Evolutionary conservation across 2,113 vertebrate species (phyloP).

Genomic region (Oxyruncus cristatus): DNA sequence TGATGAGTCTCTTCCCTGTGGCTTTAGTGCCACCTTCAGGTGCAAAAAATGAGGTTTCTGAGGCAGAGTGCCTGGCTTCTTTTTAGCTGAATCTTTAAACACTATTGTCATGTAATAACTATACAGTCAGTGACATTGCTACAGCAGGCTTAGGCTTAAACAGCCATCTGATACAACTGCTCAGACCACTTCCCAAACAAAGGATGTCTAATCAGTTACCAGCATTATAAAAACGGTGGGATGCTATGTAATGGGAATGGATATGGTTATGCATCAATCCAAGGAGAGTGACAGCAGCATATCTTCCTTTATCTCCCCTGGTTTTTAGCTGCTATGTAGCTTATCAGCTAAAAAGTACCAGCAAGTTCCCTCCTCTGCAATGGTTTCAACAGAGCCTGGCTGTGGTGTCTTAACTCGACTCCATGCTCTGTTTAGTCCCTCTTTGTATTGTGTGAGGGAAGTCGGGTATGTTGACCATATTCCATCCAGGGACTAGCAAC

Average conservation of each 20-base stretch:
- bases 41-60: background rate
- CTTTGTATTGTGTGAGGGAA: background rate
- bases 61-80: background rate
- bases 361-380: background rate
- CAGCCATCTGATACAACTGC: background rate
- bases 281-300: background rate
- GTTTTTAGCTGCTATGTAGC: background rate
- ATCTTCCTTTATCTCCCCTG: background rate
- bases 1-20: background rate
- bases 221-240: background rate
- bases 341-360: background rate
- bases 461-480: background rate
- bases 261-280: background rate
- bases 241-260: too few species aligned
- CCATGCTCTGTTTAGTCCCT: background rate
- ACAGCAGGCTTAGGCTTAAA: background rate
- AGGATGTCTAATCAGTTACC: background rate
- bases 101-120: background rate
- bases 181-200: background rate
- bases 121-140: background rate
- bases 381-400: background rate
- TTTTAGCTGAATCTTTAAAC: background rate
- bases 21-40: conserved; percentile 45
- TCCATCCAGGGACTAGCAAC: background rate
- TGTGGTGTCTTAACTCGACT: background rate